Evolutionary conservation across 1,140 invertebrate genomes (phyloP).

Genomic region (Papilio machaon): DNA sequence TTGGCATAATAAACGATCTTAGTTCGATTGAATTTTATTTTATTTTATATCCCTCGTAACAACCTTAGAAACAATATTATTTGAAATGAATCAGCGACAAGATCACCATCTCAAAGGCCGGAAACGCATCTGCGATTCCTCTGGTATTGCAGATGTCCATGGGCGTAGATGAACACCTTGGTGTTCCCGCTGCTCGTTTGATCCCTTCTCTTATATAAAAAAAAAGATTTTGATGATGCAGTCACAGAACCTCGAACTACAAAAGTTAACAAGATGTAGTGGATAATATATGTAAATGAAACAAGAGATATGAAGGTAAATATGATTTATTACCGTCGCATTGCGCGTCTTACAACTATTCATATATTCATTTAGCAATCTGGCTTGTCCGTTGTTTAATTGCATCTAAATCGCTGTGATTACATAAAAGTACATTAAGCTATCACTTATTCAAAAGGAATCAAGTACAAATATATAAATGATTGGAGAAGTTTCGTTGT

Average conservation of each 20-base stretch:
- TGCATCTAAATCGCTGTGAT: conserved; percentile 45
- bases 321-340: conserved; percentile 73
- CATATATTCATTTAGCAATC: conserved; percentile 64
- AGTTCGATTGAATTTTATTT: conserved; percentile 49
- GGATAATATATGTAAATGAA: conserved; percentile 51
- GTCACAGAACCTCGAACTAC: too few relatives aligned
- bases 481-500: conserved; percentile 1
- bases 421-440: conserved; percentile 42
- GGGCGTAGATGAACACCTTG: too few relatives aligned
- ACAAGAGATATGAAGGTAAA: conserved; percentile 54
- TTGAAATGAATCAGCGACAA: background rate
- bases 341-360: conserved; percentile 68
- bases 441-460: conserved; percentile 40
- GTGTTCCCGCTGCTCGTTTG: too few relatives aligned
- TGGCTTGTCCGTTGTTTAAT: conserved; percentile 60
- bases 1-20: conserved; percentile 78
- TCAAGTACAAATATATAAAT: conserved; percentile 40
- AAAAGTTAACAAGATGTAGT: background rate
- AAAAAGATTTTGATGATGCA: too few relatives aligned
- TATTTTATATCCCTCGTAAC: background rate
- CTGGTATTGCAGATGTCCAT: too few relatives aligned
- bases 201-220: too few relatives aligned
- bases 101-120: too few relatives aligned
- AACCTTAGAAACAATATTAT: background rate
- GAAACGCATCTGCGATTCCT: too few relatives aligned